Base-by-base conservation (phyloP, 1,140 invertebrate genomes). In the Pseudomyrmex pallidus region DNA sequence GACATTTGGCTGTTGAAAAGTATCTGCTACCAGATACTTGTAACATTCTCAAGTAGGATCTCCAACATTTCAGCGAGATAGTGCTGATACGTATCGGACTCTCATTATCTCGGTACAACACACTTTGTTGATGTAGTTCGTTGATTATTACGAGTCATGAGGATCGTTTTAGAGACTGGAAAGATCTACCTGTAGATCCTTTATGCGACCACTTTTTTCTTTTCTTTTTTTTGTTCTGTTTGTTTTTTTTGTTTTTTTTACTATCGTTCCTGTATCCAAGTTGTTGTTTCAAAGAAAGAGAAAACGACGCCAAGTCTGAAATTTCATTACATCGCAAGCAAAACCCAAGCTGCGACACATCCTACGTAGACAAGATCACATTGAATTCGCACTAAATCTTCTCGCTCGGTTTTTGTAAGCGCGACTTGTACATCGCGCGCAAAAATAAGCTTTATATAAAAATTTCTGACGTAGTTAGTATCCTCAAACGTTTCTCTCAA, bases 1-100 rank as follows among this genome's bases (percentile, higher is more conserved):
- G 22, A n/a, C n/a, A 48, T 54, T 80, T 63, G 74, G 25, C 17
- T 68, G 52, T 64, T 62, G 20, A 84, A 22, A 72, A 61, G 1
- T 22, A 2, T 72, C n/a, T 2, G 63, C 52, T 80, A 54, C 35
- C 5, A 48, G 12, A 59, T 17, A 59, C 54, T 48, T 35, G 44
- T 44, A 15, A 15, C 20, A 1, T 25, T 0, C 10, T 50, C 20
- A 48, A 35, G 13, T 44, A 35, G 59, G 17, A 66, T 46, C n/a
- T 72, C 12, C n/a, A 50, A 35, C 20, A 13, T 57, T 4, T 9
- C 3, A n/a, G 20, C 12, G 12, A 15, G 67, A 46, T 35, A 35
- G 5, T 35, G 35, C 35, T 35, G 35, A 35, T 35, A 35, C 35
- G 35, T 35, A 35, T 35, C 35, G 35, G 35, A 35, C 35, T 35